Evolutionary conservation across 2,888 invertebrate genomes (phyloP), one percentile per base, ranked within the genome.

Genomic region (Campoplex nolae): DNA sequence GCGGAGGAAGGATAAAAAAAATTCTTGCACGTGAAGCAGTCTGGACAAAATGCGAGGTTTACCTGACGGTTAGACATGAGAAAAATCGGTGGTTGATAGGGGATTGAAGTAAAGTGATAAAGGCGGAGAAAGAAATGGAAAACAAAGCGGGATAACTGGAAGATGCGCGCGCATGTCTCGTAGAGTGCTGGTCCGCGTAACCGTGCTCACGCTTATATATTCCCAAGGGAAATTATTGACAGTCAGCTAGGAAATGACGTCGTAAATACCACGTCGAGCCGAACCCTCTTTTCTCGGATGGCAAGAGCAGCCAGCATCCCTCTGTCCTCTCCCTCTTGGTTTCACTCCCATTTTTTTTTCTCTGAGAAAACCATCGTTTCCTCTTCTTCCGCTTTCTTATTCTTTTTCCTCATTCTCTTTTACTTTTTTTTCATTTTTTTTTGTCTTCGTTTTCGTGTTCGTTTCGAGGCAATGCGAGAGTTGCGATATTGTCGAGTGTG

Each of bases 161-260:
- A 90, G 87, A 88, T 87, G 89, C 89, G 85, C 88, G 84, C 84
- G 88, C 77, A 54, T 54, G n/a, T 51, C 58, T 56, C 9, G 73
- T 77, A 38, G 84, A 71, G 75, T 84, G 75, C 54, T 74, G 83
- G 74, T 73, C 58, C 62, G 79, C 86, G 85, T 89, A 90, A 90
- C 89, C 91, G 91, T 85, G 91, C 92, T 93, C 92, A 89, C 90
- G 90, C 92, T 91, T 93, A 89, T 38, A 38, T 38, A 38, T 90
- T 92, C 94, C 93, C 94, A 82, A 92, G 94, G 94, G 94, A 94
- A 94, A 94, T 94, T 94, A 94, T 94, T 93, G 94, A 94, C 93
- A 94, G 94, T 93, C 93, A 93, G 93, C 93, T 90, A 92, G 93
- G 92, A 94, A 93, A 94, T 94, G 93, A 94, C 93, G 93, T 93